Evolutionary conservation across 2,888 invertebrate genomes (phyloP).

Genomic region (Chymomyza procnemis): DNA sequence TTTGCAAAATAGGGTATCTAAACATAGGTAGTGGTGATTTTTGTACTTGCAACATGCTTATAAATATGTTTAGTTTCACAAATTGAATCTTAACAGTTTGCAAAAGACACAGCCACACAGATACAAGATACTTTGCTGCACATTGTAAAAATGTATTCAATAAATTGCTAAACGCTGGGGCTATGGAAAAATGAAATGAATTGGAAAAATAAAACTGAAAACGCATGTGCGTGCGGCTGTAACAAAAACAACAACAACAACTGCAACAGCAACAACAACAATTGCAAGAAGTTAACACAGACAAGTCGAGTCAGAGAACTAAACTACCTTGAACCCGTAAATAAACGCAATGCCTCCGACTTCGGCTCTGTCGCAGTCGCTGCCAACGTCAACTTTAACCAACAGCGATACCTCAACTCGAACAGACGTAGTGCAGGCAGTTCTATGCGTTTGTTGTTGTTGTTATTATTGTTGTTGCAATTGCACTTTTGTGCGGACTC

Average conservation of each 20-base stretch:
- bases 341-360: constrained; percentile 36
- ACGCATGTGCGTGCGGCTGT: constrained; percentile 35
- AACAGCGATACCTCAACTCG: not conserved
- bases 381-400: not conserved
- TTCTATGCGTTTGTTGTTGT: constrained; percentile 39
- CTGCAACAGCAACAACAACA: constrained; percentile 24
- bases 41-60: not conserved
- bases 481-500: constrained; percentile 6
- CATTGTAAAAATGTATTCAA: not conserved
- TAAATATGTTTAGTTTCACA: not conserved
- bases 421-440: constrained; percentile 46
- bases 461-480: constrained; percentile 12
- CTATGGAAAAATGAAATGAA: constrained; percentile 30
- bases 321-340: constrained; percentile 67
- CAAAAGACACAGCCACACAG: not conserved
- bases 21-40: not conserved
- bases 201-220: constrained; percentile 31
- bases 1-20: too few species aligned
- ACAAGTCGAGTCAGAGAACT: constrained; percentile 30
- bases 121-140: not conserved
- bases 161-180: not conserved
- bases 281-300: constrained; percentile 24
- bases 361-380: not conserved
- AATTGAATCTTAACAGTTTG: not conserved
- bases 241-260: constrained; percentile 21